A percentile compares a stretch with the other conserved stretches of the same genome.
phyloP scores from a whole-genome alignment of 2,797 vertebrate species.

The Malacoctenus gilli region DNA sequence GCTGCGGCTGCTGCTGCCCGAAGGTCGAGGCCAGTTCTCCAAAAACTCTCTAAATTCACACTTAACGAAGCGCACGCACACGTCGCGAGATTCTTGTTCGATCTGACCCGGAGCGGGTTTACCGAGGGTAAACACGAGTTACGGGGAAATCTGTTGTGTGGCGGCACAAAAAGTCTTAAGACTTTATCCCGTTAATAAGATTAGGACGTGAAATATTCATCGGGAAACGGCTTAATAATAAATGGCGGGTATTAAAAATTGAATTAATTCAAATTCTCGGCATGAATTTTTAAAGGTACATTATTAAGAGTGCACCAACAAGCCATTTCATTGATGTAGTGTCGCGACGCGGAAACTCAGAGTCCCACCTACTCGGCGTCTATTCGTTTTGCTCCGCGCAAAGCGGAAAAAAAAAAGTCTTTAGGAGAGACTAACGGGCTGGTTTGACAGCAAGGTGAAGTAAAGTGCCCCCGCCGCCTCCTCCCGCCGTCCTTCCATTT shows the following conservation, averaged over 20 bases:
- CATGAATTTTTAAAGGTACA: conserved; percentile 75
- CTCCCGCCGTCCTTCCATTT: conserved; percentile 39
- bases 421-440: conserved; percentile 57
- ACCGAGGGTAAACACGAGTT: conserved; percentile 52
- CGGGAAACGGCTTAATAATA: conserved; percentile 78
- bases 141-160: conserved; percentile 55
- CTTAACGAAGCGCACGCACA: conserved; percentile 26
- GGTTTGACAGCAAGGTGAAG: conserved; percentile 59
- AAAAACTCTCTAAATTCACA: conserved; percentile 8
- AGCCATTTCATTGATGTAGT: conserved; percentile 61
- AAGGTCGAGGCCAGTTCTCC: no score
- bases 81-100: conserved; percentile 10
- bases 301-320: conserved; percentile 73
- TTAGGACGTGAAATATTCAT: conserved; percentile 79
- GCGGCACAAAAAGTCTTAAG: conserved; percentile 56
- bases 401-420: conserved; percentile 38
- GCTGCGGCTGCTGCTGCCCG: neutral
- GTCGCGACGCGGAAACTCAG: conserved; percentile 30
- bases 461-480: conserved; percentile 19
- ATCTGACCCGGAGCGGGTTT: conserved; percentile 7
- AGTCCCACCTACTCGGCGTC: conserved; percentile 30
- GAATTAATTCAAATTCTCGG: conserved; percentile 71
- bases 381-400: conserved; percentile 26
- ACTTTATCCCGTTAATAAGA: conserved; percentile 70
- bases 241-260: conserved; percentile 77